Base-by-base conservation (phyloP, 53 echinoderm and acorn worm species). In the Apostichopus leukothele region DNA sequence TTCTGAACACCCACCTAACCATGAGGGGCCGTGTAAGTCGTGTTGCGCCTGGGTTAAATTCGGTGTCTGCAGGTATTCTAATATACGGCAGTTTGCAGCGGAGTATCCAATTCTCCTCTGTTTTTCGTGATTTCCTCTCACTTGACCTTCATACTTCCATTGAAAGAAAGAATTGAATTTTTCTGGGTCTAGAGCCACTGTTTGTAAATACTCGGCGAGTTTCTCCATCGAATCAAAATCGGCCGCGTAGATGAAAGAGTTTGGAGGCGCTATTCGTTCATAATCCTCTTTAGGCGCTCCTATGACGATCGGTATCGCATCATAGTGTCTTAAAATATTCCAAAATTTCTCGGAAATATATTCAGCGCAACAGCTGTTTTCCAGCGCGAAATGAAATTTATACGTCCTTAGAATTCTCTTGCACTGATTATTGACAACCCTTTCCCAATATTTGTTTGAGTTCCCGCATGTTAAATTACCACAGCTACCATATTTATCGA, bases 331-430 rank as follows among this genome's bases (percentile, higher is more conserved):
- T 50, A 85, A 67, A 50, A 85, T 67, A 27, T 85, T 25, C 85
- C 85, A 85, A 51, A 85, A 85, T 10, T 85, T 66, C 61, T 85
- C 85, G 26, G 85, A 85, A 20, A 85, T 85, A n/a, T 85, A 85
- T 39, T 85, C 85, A 27, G 85, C 50, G 18, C 85, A 85, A 39
- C 85, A 85, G 39, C 85, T 85, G 50, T 85, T 85, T 67, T 85
- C 85, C 26, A 85, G n/a, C 18, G 85, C 85, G 50, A 85, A 85
- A 14, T 60, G 57, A 39, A 85, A 85, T 50, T 85, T 85, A 60
- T 85, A 85, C 60, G 67, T 57, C 23, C 67, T 7, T 7, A 85
- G 50, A 25, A 67, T 63, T 22, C 67, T 67, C 50, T 85, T 67
- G 14, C 85, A 85, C 66, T 18, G 8, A 4, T 39, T 11, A 63